Evolutionary conservation across 2,888 invertebrate species (phyloP), one percentile per base, ranked within the genome.

Genomic region (Heliothis peltigera): DNA sequence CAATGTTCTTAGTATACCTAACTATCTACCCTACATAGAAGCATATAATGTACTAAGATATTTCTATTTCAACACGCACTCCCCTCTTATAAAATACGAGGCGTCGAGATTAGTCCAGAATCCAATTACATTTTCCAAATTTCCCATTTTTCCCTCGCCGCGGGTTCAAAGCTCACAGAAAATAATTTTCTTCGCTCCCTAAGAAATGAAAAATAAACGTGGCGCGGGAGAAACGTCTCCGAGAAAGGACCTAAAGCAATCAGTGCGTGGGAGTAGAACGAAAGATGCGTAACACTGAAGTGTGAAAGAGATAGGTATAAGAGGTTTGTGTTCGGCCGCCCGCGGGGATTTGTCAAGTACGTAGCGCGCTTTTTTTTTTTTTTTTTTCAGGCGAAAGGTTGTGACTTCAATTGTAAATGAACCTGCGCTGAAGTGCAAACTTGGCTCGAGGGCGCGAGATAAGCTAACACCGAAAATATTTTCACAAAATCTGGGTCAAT

Each of bases 181-280:
- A 95, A 94, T 94, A 91, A 94, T 95, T 94, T 94, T 92, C 92
- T 88, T 89, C 89, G 87, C 89, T 91, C 92, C 88, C 85, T 80
- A 90, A 89, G 92, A 92, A 91, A 94, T 94, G 94, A 93, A 94
- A 94, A 94, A 94, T 94, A 94, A 94, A 94, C 91, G 91, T 81
- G 84, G 71, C 53, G 56, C 85, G 84, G 84, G 86, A 74, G 87
- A 87, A 86, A 86, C 84, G 80, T 81, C 82, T 83, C 79, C 77
- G 80, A 81, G 83, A 88, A 85, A 83, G 70, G 76, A 77, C 82
- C 77, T 57, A 39, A 73, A 78, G 77, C 67, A 68, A 74, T 78
- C 79, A 77, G 72, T 67, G 65, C 28, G 87, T 73, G 82, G 17
- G 84, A 90, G 73, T 2, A 86, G 85, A 85, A 88, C 19, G 52